Conservation (phyloP, 1,140 invertebrate species). For the Olivierus martensii region DNA sequence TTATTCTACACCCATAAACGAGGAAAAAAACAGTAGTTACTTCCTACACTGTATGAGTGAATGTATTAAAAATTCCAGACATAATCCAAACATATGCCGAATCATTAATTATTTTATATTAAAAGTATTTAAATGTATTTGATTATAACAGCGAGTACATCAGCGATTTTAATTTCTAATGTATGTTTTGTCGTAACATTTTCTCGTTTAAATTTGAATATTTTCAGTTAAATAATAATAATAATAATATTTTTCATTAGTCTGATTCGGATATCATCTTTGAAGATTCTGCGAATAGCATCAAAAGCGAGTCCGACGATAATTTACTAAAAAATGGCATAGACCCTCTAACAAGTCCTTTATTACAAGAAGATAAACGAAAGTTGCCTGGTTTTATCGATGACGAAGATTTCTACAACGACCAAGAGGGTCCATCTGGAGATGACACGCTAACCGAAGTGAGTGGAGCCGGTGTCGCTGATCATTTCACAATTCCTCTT, state of each 20-base stretch:
- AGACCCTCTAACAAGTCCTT: conserved; percentile 9
- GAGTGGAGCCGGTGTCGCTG: not conserved
- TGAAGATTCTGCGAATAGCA: conserved; percentile 5
- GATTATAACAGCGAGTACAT: no score
- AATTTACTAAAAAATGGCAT: conserved; percentile 5
- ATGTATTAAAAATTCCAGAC: no score
- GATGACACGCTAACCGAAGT: conserved; percentile 2
- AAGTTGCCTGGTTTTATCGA: not conserved
- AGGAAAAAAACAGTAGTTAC: no score
- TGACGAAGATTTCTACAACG: conserved; percentile 14
- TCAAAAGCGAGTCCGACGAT: conserved; percentile 6
- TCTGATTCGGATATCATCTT: conserved; percentile 9
- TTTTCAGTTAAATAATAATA: no score
- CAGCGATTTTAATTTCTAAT: no score
- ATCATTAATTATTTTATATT: no score
- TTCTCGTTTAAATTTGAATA: no score
- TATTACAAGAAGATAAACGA: not conserved
- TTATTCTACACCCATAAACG: no score
- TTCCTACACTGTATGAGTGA: no score
- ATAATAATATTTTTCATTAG: not conserved
- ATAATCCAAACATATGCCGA: no score
- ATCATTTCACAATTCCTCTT: not conserved
- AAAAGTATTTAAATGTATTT: no score
- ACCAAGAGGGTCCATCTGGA: conserved; percentile 3
- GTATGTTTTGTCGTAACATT: no score